Evolutionary conservation across 2,888 invertebrate species (phyloP).

Genomic region (Invenusta paracnida): DNA sequence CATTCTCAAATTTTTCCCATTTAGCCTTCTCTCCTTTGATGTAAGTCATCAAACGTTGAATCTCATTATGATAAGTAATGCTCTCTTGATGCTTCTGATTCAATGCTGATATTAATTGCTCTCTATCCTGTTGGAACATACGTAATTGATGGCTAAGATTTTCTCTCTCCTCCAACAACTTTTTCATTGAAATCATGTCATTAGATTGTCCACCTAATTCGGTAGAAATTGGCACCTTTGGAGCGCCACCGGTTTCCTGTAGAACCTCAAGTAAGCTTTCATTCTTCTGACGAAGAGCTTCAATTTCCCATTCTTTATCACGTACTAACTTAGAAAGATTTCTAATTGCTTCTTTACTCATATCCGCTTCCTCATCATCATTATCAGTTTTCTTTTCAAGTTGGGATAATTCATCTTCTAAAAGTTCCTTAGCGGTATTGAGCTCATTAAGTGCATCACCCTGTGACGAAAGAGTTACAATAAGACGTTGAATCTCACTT

Average conservation of each 20-base stretch:
- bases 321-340: conserved; percentile 59
- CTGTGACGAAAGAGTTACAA: background rate
- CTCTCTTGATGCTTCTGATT: conserved; percentile 80
- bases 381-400: background rate
- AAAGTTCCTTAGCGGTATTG: background rate
- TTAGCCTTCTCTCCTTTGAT: conserved; percentile 50
- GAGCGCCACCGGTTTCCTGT: conserved; percentile 49
- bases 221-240: conserved; percentile 46
- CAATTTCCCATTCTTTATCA: conserved; percentile 61
- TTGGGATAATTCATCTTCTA: background rate
- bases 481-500: background rate
- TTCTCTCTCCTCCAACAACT: conserved; percentile 53
- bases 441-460: background rate
- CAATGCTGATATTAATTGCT: conserved; percentile 62
- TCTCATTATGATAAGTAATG: conserved; percentile 76
- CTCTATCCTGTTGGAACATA: conserved; percentile 63
- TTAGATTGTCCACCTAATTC: background rate
- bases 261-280: conserved; percentile 55
- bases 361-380: conserved; percentile 49
- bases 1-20: conserved; percentile 51
- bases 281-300: conserved; percentile 59
- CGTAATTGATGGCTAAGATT: conserved; percentile 69
- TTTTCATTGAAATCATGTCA: conserved; percentile 44
- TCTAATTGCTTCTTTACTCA: conserved; percentile 60
- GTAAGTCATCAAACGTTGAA: conserved; percentile 67